Percentiles rank a stretch among this genome's conserved stretches.
Evolutionary conservation across 1,140 invertebrate genomes (phyloP).

Genomic region (Aphelinus certus): DNA sequence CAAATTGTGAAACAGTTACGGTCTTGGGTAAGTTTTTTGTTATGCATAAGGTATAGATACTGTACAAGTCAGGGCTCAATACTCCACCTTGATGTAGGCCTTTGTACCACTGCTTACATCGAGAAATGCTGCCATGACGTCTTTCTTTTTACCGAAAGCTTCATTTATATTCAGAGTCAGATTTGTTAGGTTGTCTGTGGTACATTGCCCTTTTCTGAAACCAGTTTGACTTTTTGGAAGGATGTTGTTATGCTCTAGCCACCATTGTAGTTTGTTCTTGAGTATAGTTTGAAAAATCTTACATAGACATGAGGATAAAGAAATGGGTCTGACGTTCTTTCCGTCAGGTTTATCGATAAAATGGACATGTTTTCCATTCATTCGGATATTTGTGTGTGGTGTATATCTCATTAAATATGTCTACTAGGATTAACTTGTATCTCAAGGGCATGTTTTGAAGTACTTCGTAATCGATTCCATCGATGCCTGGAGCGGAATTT

Average conservation of each 20-base stretch:
- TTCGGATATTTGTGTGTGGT: background rate
- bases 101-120: conserved; percentile 23
- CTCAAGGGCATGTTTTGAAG: conserved; percentile 3
- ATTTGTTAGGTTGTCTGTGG: conserved; percentile 19
- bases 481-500: background rate
- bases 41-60: too few species aligned
- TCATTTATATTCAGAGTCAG: conserved; percentile 8
- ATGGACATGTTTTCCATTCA: conserved; percentile 11
- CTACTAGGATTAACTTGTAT: background rate
- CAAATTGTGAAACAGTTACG: too few species aligned
- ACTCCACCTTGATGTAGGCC: too few species aligned
- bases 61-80: too few species aligned
- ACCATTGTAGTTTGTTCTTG: conserved; percentile 30
- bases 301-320: conserved; percentile 29
- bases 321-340: conserved; percentile 19
- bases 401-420: conserved; percentile 3
- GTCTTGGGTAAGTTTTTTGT: too few species aligned
- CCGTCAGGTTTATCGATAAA: background rate
- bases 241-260: conserved; percentile 20
- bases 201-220: background rate
- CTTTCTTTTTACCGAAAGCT: background rate
- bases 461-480: background rate
- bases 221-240: background rate
- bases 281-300: conserved; percentile 37
- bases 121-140: conserved; percentile 8